Percentiles rank a stretch among this genome's conserved stretches.
phyloP scores from a whole-genome alignment of 2,797 vertebrate genomes.

The Acrossocheilus wenchowensis region DNA sequence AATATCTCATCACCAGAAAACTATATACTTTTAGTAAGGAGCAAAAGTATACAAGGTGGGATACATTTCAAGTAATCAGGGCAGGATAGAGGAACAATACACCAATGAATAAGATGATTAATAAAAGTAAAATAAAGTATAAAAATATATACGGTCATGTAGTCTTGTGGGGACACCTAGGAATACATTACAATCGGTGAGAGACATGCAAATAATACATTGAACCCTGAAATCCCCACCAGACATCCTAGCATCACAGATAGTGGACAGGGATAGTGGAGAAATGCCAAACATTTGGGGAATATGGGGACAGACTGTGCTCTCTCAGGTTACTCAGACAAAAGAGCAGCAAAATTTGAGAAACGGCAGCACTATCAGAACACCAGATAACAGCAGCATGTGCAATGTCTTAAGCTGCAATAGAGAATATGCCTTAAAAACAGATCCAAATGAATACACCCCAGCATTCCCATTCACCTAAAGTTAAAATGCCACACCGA shows the following conservation, averaged over 20 bases:
- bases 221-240: not conserved
- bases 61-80: not conserved
- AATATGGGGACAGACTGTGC: not conserved
- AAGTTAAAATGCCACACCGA: not conserved
- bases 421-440: constrained; percentile 10
- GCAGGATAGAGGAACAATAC: not conserved
- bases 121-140: not conserved
- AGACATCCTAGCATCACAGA: not conserved
- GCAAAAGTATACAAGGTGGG: not conserved
- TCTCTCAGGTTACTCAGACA: constrained; percentile 8
- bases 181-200: not conserved
- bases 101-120: not conserved
- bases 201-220: not conserved
- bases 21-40: not conserved
- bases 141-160: not conserved
- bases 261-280: not conserved
- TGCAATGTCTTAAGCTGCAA: not conserved
- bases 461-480: not conserved
- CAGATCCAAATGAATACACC: not conserved
- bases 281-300: not conserved
- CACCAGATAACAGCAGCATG: not conserved
- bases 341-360: not conserved
- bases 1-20: not conserved
- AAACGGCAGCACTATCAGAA: not conserved
- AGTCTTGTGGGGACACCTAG: not conserved